phyloP scores from a whole-genome alignment of 2,888 invertebrate genomes.

The Amphiduros pacificus region DNA sequence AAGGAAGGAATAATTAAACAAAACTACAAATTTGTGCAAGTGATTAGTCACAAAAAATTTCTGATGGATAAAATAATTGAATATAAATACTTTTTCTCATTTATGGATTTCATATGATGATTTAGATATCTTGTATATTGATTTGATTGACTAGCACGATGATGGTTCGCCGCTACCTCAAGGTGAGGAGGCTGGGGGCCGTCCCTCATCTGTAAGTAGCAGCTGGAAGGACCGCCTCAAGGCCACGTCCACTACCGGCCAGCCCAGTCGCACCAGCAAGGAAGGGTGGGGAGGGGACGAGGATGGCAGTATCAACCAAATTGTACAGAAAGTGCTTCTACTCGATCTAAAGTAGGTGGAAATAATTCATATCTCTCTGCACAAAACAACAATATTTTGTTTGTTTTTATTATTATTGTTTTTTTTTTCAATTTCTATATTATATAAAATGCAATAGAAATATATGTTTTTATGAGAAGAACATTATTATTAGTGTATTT shows the following conservation, averaged over 20 bases:
- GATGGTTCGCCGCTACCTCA: conserved; percentile 1
- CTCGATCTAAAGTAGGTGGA: conserved; percentile 47
- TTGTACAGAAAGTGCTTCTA: conserved; percentile 46
- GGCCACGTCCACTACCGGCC: not conserved
- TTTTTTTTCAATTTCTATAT: not conserved
- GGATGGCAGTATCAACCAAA: conserved; percentile 36
- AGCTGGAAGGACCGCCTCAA: conserved; percentile 6
- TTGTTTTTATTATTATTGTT: not conserved
- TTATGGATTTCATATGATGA: too few relatives aligned
- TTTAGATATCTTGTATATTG: too few relatives aligned
- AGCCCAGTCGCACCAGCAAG: not conserved
- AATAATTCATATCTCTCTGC: not conserved
- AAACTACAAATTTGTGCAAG: not conserved
- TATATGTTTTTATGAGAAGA: too few relatives aligned
- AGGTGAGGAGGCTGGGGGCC: not conserved
- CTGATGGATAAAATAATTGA: too few relatives aligned
- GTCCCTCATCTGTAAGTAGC: not conserved
- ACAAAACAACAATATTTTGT: not conserved
- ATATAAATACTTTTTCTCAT: too few relatives aligned
- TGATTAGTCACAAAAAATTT: too few relatives aligned
- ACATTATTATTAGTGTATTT: too few relatives aligned
- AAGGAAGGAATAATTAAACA: not conserved
- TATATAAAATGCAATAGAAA: too few relatives aligned
- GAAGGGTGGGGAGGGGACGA: not conserved
- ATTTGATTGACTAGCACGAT: not conserved